Percentiles rank a stretch among this genome's conserved stretches.
phyloP scores from a whole-genome alignment of 2,888 invertebrate genomes.

The Orthonychiurus folsomi region DNA sequence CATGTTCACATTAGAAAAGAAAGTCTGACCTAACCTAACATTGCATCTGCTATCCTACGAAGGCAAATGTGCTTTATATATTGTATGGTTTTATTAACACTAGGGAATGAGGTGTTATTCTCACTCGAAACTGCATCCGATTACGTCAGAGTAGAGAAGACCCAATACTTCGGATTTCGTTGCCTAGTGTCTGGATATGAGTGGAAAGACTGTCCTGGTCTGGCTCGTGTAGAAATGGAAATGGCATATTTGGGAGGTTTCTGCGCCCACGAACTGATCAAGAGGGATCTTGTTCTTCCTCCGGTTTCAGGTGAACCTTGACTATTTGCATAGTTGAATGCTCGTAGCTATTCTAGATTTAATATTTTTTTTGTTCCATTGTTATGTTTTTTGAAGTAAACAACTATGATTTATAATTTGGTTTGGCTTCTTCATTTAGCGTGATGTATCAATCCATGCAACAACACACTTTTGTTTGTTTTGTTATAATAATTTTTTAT shows the following conservation, averaged over 20 bases:
- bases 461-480: too few species aligned
- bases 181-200: conserved; percentile 69
- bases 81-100: background rate
- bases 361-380: conserved; percentile 2
- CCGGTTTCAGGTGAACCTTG: conserved; percentile 52
- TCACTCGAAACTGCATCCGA: conserved; percentile 92
- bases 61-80: too few species aligned
- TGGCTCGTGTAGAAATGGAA: conserved; percentile 77
- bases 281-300: conserved; percentile 65
- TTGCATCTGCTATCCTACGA: too few species aligned
- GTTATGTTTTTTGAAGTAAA: background rate
- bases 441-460: too few species aligned
- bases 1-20: too few species aligned
- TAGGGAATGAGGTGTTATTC: conserved; percentile 86
- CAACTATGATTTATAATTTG: background rate
- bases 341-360: background rate
- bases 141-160: conserved; percentile 81
- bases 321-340: conserved; percentile 4
- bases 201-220: conserved; percentile 48
- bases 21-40: too few species aligned
- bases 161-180: conserved; percentile 71
- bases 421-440: too few species aligned
- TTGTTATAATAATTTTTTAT: too few species aligned
- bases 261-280: conserved; percentile 82
- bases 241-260: conserved; percentile 80